Evolutionary conservation across 2,888 invertebrate species (phyloP), one percentile per base, ranked within the genome.

Genomic region (Watsonalla binaria): DNA sequence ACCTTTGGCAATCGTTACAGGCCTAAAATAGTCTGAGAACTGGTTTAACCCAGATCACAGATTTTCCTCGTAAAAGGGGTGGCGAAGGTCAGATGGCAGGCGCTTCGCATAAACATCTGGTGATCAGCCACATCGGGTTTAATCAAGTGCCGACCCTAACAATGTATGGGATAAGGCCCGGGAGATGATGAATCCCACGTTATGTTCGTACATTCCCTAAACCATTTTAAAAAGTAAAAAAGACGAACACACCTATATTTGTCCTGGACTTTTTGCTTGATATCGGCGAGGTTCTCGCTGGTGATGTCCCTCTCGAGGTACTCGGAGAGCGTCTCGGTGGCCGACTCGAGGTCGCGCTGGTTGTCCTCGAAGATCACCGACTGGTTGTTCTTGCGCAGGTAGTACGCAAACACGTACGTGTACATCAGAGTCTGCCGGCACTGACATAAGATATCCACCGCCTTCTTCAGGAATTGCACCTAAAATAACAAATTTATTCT

Each of bases 391-490:
- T 98, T 98, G 86, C 95, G 94, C 81, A 99, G 93, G 90, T 99
- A 99, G 92, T 98, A 99, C 74, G 99, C 99, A 93, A 99, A 99
- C 68, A 99, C 99, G 86, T 99, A 99, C 51, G 99, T 99, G 92
- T 98, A 99, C 98, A 99, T 99, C 54, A 99, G 92, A 14, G 99
- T 99, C 88, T 99, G 98, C 65, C 99, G 94, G 92, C 99, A 99
- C 86, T 96, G 96, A 90, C 98, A 98, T 58, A 99, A 92, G 82
- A 97, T 98, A 91, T 98, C 98, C 76, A 98, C 98, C 55, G 99
- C 99, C 86, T 98, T 97, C 90, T 97, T 97, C 74, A 99, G 92
- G 91, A 99, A 99, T 93, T 99, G 99, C 59, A 99, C 98, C 95
- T 95, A 71, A 56, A 42, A 45, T 11, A 11, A 8, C 5, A 6